Evolutionary conservation across 2,113 vertebrate genomes (phyloP).

Genomic region (Lampris megalopsis): DNA sequence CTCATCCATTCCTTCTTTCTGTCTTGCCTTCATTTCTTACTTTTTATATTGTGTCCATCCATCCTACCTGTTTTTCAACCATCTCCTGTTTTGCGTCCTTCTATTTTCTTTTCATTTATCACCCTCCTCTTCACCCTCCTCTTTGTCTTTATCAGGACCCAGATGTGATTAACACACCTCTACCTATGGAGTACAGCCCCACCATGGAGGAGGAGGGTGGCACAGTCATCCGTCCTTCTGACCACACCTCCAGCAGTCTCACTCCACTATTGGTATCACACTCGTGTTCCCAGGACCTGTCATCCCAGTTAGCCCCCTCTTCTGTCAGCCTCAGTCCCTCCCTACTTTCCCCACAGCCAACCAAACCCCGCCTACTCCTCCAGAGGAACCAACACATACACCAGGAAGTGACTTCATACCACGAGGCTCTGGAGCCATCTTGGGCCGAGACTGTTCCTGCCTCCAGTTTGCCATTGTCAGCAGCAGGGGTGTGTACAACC

Average conservation of each 20-base stretch:
- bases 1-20: neutral
- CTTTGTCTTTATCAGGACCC: conserved; percentile 84
- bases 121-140: neutral
- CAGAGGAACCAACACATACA: conserved; percentile 72
- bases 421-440: conserved; percentile 75
- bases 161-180: conserved; percentile 89
- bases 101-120: neutral
- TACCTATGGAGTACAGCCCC: conserved; percentile 87
- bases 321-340: conserved; percentile 36
- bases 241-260: conserved; percentile 79
- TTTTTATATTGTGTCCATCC: neutral
- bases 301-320: conserved; percentile 62
- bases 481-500: conserved; percentile 23
- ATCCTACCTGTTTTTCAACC: neutral
- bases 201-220: conserved; percentile 84
- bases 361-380: conserved; percentile 73
- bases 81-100: neutral
- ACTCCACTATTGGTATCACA: conserved; percentile 81
- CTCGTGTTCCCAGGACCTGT: conserved; percentile 68
- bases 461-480: conserved; percentile 31
- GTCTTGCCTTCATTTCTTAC: neutral
- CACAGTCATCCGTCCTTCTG: conserved; percentile 75
- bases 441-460: conserved; percentile 76
- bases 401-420: conserved; percentile 82
- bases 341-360: conserved; percentile 61